Percentiles rank a stretch among this genome's conserved stretches.
phyloP scores from a whole-genome alignment of 2,113 vertebrate genomes.

The Typhlomys cinereus region DNA sequence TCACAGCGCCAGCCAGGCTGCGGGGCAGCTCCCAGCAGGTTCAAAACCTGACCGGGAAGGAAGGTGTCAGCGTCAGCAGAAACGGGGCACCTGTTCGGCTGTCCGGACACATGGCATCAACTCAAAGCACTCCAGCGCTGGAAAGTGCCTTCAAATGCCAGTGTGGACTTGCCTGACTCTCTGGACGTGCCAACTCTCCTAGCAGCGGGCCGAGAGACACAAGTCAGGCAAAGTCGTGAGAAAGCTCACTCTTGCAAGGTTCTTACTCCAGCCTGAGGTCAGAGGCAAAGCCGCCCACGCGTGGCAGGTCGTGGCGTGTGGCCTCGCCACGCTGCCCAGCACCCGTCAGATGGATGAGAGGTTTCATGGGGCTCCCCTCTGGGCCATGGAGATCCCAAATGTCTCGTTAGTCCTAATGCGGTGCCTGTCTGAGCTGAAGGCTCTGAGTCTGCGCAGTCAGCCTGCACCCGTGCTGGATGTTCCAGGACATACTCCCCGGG shows the following conservation, averaged over 20 bases:
- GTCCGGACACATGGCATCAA: not conserved
- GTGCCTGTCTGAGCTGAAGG: not conserved
- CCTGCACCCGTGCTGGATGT: rapidly evolving
- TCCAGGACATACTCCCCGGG: not conserved
- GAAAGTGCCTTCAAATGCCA: not conserved
- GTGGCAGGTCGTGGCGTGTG: rapidly evolving
- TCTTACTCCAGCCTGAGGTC: not conserved
- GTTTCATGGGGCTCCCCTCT: not conserved
- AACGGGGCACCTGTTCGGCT: not conserved
- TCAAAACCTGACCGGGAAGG: not conserved
- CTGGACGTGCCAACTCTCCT: not conserved
- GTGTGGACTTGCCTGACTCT: not conserved
- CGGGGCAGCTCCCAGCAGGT: rapidly evolving
- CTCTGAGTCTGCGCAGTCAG: not conserved
- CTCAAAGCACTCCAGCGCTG: not conserved
- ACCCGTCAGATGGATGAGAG: too few species aligned
- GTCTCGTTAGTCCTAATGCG: rapidly evolving
- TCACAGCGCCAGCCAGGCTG: not conserved
- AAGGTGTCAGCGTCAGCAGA: not conserved
- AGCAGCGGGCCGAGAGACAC: not conserved
- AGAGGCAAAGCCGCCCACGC: not conserved
- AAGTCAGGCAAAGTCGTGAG: not conserved
- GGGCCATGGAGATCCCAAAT: not conserved
- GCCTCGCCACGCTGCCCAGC: rapidly evolving
- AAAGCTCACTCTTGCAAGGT: rapidly evolving